phyloP scores from a whole-genome alignment of 2,888 invertebrate species.

The Hyposoter dolosus region DNA sequence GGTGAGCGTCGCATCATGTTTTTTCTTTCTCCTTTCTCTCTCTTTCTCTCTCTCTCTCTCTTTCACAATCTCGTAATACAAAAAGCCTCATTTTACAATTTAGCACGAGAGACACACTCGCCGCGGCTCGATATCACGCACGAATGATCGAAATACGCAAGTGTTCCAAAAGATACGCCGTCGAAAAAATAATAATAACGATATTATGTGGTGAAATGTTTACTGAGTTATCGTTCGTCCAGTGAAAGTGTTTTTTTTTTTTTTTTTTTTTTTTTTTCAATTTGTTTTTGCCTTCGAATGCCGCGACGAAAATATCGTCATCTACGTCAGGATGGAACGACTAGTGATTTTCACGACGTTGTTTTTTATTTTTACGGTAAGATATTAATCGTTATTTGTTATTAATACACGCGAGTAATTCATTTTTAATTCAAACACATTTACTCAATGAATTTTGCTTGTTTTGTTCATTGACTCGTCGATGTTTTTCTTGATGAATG shows the following conservation, averaged over 20 bases:
- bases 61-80: conserved; percentile 24
- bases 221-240: conserved; percentile 25
- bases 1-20: conserved; percentile 34
- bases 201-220: conserved; percentile 42
- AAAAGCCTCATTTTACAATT: conserved; percentile 47
- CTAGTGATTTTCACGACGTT: conserved; percentile 32
- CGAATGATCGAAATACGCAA: conserved; percentile 49
- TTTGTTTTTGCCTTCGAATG: conserved; percentile 23
- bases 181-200: conserved; percentile 17
- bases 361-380: conserved; percentile 51
- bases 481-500: background rate
- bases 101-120: conserved; percentile 33
- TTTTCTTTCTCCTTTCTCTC: conserved; percentile 10
- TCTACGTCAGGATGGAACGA: conserved; percentile 53
- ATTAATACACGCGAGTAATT: background rate
- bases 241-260: conserved; percentile 41
- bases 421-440: background rate
- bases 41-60: conserved; percentile 23
- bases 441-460: background rate
- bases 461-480: background rate
- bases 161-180: conserved; percentile 25
- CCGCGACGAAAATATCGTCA: conserved; percentile 54
- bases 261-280: conserved; percentile 24
- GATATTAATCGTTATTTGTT: conserved; percentile 14
- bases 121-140: conserved; percentile 38